phyloP scores from a whole-genome alignment of 2,113 vertebrate species.

The Emydura subglobosa region DNA sequence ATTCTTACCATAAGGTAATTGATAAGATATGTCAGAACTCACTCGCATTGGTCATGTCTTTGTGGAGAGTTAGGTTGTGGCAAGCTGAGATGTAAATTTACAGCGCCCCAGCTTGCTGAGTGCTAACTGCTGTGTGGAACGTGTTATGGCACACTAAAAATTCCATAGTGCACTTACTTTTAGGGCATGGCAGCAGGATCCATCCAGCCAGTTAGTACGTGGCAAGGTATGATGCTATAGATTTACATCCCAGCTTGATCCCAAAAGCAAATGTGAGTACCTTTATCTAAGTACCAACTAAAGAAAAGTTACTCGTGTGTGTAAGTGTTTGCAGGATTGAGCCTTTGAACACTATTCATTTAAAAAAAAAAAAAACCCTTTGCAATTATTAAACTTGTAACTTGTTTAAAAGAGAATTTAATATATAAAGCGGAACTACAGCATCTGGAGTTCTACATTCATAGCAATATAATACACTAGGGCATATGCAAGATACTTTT shows the following conservation, averaged over 20 bases:
- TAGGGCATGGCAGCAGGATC: not conserved
- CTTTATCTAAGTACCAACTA: not conserved
- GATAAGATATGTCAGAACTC: not conserved
- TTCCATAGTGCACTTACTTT: not conserved
- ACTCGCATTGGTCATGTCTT: not conserved
- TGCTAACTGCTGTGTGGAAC: not conserved
- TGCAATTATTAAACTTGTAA: not conserved
- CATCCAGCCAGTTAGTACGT: not conserved
- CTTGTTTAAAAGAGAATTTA: not conserved
- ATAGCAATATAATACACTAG: not conserved
- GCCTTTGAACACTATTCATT: not conserved
- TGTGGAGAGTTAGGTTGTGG: not conserved
- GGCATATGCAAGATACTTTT: not conserved
- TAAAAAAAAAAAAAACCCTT: not conserved
- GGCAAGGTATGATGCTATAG: not conserved
- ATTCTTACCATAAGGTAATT: not conserved
- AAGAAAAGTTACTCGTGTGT: not conserved
- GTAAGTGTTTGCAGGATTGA: not conserved
- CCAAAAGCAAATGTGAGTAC: not conserved
- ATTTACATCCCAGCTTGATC: not conserved
- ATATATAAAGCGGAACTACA: not conserved
- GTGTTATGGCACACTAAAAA: not conserved
- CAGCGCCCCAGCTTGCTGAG: not conserved
- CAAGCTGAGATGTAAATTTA: not conserved
- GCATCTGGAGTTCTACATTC: constrained; percentile 27